Percentiles rank a stretch among this genome's conserved stretches.
Conservation (phyloP, 35 echinoderm and acorn worm genomes). For the Strongylocentrotus purpuratus region DNA sequence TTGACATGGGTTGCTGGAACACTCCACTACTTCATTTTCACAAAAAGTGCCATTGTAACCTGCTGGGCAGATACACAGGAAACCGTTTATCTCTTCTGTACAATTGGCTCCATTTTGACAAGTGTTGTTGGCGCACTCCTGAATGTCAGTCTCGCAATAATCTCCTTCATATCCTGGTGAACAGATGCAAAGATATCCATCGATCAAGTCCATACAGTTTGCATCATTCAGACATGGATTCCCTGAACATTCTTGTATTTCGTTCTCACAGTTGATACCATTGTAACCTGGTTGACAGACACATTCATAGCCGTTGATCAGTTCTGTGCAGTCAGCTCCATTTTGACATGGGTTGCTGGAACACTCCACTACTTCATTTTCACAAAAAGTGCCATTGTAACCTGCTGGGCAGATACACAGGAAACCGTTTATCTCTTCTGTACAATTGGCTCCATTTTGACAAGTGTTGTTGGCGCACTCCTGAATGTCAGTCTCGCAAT, state of each 20-base stretch:
- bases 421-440: too few species aligned
- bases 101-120: slow-evolving; percentile 57
- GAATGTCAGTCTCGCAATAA: slow-evolving; percentile 53
- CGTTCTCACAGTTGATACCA: slow-evolving; percentile 56
- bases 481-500: slow-evolving; percentile 61
- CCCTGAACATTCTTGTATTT: slow-evolving; percentile 34
- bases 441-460: too few species aligned
- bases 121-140: slow-evolving; percentile 63
- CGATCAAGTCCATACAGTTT: slow-evolving; percentile 42
- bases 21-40: too few species aligned
- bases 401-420: too few species aligned
- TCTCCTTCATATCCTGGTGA: slow-evolving; percentile 51
- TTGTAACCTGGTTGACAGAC: too few species aligned
- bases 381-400: too few species aligned
- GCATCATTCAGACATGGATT: slow-evolving; percentile 48
- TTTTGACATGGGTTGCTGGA: too few species aligned
- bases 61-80: slow-evolving; percentile 1
- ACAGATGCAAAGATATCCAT: slow-evolving; percentile 59
- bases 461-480: slow-evolving; percentile 80
- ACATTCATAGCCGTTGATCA: too few species aligned
- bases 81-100: slow-evolving; percentile 29
- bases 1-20: too few species aligned
- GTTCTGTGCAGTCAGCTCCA: too few species aligned
- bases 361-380: too few species aligned
- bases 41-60: neutral